Evolutionary conservation across 1,140 invertebrate genomes (phyloP), one percentile per base, ranked within the genome.

Genomic region (Onthophagus taurus): DNA sequence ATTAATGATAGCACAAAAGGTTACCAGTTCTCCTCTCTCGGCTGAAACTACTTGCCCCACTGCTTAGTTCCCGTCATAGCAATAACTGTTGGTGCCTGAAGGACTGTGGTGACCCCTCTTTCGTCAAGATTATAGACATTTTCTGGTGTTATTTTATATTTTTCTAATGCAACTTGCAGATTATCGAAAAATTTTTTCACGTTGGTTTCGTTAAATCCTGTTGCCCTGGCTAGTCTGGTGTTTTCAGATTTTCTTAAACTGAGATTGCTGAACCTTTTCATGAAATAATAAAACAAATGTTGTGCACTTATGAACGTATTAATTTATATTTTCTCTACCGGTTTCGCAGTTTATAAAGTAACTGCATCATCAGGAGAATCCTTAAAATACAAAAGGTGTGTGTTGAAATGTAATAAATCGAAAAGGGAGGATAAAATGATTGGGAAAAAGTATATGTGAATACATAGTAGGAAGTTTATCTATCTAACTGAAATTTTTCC

Each of bases 31-130:
- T 2, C 60, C 64, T 42, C 57, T 47, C 50, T 67, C 59, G 4
- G 58, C 60, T 11, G 58, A 63, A 7, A 55, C 52, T 24, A 54
- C 45, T 51, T 55, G 48, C n/a, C 60, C 60, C 3, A 68, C 50
- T 64, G 57, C 35, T 63, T 67, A 41, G 35, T 29, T 3, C 57
- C 57, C 49, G 41, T 65, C 34, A 12, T 17, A 38, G 64, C 58
- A 42, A 68, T 49, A 39, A 67, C 51, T 54, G 65, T 66, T n/a
- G 51, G 53, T 23, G 55, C 47, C 39, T 60, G 59, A 11, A 60
- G 56, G 14, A 69, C 66, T 16, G 66, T 67, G 29, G 56, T 65
- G n/a, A 66, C 48, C 31, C 59, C 65, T 11, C 51, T 68, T 45
- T 67, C 58, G 49, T 67, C 61, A 9, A 61, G 26, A 45, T 68